Evolutionary conservation across 2,888 invertebrate species (phyloP), one percentile per base, ranked within the genome.

Genomic region (Exephanes ischioxanthus): DNA sequence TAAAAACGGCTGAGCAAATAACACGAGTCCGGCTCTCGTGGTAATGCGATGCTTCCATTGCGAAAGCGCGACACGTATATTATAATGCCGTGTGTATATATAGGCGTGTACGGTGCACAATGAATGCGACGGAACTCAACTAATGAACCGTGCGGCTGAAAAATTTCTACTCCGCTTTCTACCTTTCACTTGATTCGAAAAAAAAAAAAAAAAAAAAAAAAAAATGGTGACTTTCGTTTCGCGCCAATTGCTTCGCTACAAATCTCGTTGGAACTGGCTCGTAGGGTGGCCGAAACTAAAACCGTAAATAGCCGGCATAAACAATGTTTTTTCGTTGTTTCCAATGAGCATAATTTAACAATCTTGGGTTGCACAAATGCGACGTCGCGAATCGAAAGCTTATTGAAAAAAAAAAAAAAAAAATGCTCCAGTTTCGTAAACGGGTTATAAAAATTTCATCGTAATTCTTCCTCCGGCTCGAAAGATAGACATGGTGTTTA

Each of bases 81-180:
- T 45, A 37, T 51, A 80, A 78, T 55, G 19, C 16, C 45, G 26
- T 61, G 55, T 16, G 37, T 70, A 70, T 48, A 58, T 63, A 83
- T 41, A 71, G 4, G 37, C 63, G 30, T 33, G 19, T 7, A 66
- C 51, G 55, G 51, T 26, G 22, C 22, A 48, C 19, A 68, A 48
- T 26, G 37, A 19, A 67, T 16, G 45, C 26, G 68, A 71, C 63
- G 58, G 45, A 55, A 30, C 45, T 45, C 51, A 51, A 53, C 26
- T 53, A 80, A 76, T 71, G 26, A 80, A 72, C 63, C 58, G 45
- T 63, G 66, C 48, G 48, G 70, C 37, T 53, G 19, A 37, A 78
- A 81, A 81, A 71, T 71, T 58, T 68, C 41, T 75, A 81, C 71
- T 85, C 75, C 33, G 78, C 82, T 85, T 82, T 85, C 78, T 75